A percentile compares a stretch with the other conserved stretches of the same genome.
Conservation (phyloP, 2,888 invertebrate genomes). For the Drosophila niveifrons region DNA sequence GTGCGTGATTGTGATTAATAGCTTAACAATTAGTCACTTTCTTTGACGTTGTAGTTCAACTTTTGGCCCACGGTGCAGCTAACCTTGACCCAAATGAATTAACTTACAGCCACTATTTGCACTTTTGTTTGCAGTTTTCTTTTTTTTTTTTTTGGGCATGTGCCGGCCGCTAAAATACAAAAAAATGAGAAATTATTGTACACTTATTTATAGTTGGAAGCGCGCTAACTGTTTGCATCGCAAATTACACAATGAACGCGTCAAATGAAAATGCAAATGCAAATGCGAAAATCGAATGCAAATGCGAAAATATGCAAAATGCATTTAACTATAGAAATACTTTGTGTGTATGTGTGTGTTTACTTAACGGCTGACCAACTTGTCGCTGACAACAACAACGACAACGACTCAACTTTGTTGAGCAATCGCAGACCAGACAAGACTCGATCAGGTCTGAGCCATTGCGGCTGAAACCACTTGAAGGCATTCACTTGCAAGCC, state of each 20-base stretch:
- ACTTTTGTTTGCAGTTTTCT: constrained; percentile 31
- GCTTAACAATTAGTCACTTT: constrained; percentile 62
- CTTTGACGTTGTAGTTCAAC: constrained; percentile 31
- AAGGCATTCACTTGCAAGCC: constrained; percentile 55
- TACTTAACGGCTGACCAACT: constrained; percentile 62
- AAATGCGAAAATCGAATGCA: constrained; percentile 31
- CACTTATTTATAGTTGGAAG: constrained; percentile 24
- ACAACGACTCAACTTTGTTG: constrained; percentile 35
- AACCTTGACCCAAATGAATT: constrained; percentile 77
- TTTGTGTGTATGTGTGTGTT: constrained; percentile 39
- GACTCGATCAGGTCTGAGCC: constrained; percentile 18
- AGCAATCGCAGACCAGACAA: constrained; percentile 54
- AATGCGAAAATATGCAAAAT: constrained; percentile 25
- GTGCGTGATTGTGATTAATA: constrained; percentile 53
- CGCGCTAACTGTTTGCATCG: constrained; percentile 34
- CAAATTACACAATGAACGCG: constrained; percentile 56
- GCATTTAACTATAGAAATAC: constrained; percentile 36
- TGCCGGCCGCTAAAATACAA: constrained; percentile 14
- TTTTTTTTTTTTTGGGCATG: too few species aligned
- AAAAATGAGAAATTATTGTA: not conserved
- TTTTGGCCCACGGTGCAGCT: constrained; percentile 48
- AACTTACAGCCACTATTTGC: constrained; percentile 4
- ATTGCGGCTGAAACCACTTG: constrained; percentile 39
- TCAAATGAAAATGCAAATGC: constrained; percentile 48
- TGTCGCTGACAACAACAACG: constrained; percentile 20